Percentiles rank a stretch among this genome's conserved stretches.
Conservation (phyloP, 2,113 vertebrate genomes). For the Boulengeromyrus knoepffleri region DNA sequence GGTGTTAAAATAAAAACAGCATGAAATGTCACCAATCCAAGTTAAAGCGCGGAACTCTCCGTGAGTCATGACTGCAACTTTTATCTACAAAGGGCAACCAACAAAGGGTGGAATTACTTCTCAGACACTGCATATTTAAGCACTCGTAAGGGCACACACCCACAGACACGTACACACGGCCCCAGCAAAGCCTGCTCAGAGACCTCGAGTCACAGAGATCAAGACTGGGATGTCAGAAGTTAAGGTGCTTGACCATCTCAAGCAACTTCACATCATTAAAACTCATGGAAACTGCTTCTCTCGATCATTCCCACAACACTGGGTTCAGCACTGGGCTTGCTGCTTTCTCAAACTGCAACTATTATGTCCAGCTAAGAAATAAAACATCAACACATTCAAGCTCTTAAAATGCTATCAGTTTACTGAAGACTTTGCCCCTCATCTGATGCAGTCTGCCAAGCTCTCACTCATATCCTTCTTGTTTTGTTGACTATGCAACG, state of each 20-base stretch:
- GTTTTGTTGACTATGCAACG: background rate
- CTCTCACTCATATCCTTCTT: slow-evolving; percentile 34
- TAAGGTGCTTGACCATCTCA: background rate
- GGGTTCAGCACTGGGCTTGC: background rate
- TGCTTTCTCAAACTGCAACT: background rate
- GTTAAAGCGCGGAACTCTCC: background rate
- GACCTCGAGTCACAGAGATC: background rate
- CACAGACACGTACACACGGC: background rate
- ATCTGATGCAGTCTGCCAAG: background rate
- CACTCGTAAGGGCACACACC: slow-evolving; percentile 1
- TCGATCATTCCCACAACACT: background rate
- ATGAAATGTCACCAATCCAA: background rate
- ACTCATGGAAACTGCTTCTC: background rate
- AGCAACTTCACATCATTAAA: background rate
- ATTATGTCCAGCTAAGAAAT: background rate
- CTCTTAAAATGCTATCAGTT: background rate
- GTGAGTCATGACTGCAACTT: background rate
- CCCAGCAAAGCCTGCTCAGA: background rate
- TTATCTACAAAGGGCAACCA: background rate
- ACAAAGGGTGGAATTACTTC: slow-evolving; percentile 26
- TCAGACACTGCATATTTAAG: background rate
- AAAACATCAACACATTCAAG: background rate
- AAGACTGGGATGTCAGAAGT: background rate
- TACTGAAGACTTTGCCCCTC: background rate
- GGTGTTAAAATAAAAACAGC: background rate